A percentile compares a stretch with the other conserved stretches of the same genome.
phyloP scores from a whole-genome alignment of 2,113 vertebrate genomes.

The Sterrhoptilus dennistouni region DNA sequence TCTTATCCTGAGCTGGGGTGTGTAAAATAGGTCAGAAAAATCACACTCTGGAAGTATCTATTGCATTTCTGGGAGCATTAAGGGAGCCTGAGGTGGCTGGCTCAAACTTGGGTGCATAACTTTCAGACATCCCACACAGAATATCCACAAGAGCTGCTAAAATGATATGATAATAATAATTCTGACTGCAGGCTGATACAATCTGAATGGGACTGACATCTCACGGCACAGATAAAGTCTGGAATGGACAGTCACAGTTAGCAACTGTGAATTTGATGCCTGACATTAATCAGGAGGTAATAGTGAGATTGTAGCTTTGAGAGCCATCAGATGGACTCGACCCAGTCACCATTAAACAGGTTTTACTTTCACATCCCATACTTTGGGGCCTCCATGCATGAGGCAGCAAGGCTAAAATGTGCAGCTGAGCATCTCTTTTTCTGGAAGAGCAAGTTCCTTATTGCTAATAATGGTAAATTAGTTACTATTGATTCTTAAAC shows the following conservation, averaged over 20 bases:
- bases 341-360: neutral
- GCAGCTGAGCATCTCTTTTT: neutral
- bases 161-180: neutral
- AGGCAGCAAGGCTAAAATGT: neutral
- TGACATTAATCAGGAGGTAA: conserved; percentile 10
- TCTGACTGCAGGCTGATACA: neutral
- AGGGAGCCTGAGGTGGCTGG: neutral
- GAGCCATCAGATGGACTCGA: neutral
- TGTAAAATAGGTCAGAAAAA: conserved; percentile 11
- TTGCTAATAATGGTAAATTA: neutral
- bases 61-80: neutral
- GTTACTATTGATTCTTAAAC: neutral
- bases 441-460: neutral
- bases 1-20: neutral
- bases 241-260: neutral
- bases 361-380: neutral
- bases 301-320: neutral
- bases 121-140: neutral
- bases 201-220: neutral
- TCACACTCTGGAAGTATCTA: neutral
- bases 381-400: accelerated
- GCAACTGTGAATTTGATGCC: neutral
- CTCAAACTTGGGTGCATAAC: neutral
- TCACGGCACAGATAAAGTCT: neutral
- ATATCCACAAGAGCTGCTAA: neutral